A percentile compares a stretch with the other conserved stretches of the same genome.
Conservation (phyloP, 1,140 invertebrate species). For the Eumeta japonica region DNA sequence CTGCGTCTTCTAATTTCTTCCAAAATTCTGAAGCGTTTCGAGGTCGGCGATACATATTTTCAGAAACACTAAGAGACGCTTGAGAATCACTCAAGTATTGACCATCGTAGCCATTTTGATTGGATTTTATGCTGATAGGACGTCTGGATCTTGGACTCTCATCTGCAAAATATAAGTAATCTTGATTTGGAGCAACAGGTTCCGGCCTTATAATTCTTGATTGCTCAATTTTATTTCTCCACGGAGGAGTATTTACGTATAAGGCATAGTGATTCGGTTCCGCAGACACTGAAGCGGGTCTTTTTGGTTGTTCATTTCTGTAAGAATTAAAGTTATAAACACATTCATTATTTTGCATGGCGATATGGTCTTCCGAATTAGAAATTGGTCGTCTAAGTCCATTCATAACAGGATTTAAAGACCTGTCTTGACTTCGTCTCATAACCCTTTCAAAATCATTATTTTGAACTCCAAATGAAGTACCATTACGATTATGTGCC, state of each 20-base stretch:
- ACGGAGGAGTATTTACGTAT: slow-evolving; percentile 35
- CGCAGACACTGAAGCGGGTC: slow-evolving; percentile 60
- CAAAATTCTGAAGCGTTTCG: slow-evolving; percentile 63
- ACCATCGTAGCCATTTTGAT: slow-evolving; percentile 41
- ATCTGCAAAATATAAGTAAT: slow-evolving; percentile 67
- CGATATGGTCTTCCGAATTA: slow-evolving; percentile 60
- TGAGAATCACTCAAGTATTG: slow-evolving; percentile 57
- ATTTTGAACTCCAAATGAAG: slow-evolving; percentile 43
- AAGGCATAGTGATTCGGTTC: slow-evolving; percentile 52
- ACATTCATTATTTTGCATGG: slow-evolving; percentile 48
- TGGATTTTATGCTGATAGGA: slow-evolving; percentile 61
- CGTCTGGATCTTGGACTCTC: slow-evolving; percentile 65
- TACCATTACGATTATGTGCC: slow-evolving; percentile 21
- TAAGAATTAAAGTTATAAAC: slow-evolving; percentile 27
- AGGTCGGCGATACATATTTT: slow-evolving; percentile 33
- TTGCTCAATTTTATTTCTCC: slow-evolving; percentile 34
- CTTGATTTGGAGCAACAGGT: slow-evolving; percentile 34
- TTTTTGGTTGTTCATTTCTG: slow-evolving; percentile 40
- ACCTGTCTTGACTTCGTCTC: slow-evolving; percentile 47
- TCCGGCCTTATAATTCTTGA: slow-evolving; percentile 32
- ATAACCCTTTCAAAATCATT: slow-evolving; percentile 52
- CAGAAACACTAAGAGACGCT: slow-evolving; percentile 30
- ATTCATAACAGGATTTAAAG: slow-evolving; percentile 27
- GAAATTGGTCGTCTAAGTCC: slow-evolving; percentile 51
- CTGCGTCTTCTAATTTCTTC: slow-evolving; percentile 62